phyloP scores from a whole-genome alignment of 2,113 vertebrate species.

The Panthera uncia region DNA sequence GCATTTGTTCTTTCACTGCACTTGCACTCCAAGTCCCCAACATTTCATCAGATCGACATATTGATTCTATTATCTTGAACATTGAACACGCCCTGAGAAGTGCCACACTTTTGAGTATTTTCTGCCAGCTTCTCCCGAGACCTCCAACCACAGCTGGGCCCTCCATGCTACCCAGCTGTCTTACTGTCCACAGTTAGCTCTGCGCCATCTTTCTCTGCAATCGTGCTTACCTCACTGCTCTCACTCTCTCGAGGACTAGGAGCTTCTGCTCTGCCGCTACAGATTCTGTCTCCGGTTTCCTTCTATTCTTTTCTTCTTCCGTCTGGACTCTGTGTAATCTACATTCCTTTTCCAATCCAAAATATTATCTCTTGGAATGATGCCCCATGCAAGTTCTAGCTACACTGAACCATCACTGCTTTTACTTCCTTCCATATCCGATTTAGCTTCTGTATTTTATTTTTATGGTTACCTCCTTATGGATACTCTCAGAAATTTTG shows the following conservation, averaged over 20 bases:
- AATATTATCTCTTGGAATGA: conserved; percentile 3
- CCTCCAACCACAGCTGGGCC: rapidly evolving
- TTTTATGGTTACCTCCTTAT: not conserved
- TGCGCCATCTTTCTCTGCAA: not conserved
- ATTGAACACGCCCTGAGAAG: not conserved
- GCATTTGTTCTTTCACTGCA: not conserved
- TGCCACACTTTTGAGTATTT: not conserved
- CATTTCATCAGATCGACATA: not conserved
- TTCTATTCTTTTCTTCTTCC: not conserved
- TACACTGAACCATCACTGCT: not conserved
- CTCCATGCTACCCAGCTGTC: not conserved
- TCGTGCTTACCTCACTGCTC: not conserved
- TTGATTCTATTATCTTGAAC: not conserved
- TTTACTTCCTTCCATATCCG: not conserved
- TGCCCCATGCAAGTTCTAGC: not conserved
- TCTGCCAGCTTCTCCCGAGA: not conserved
- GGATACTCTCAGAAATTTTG: not conserved
- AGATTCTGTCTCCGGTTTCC: not conserved
- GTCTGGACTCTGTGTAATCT: not conserved
- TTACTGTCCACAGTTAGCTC: not conserved
- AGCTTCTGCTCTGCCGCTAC: not conserved
- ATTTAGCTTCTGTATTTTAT: not conserved
- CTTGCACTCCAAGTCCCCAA: not conserved
- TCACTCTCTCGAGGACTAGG: not conserved
- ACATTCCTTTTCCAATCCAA: not conserved